These are phyloP conservation scores for Drosophila subpulchrella DNA, from an alignment of 1,140 invertebrate species.

Conservation along the genomic window DNA sequence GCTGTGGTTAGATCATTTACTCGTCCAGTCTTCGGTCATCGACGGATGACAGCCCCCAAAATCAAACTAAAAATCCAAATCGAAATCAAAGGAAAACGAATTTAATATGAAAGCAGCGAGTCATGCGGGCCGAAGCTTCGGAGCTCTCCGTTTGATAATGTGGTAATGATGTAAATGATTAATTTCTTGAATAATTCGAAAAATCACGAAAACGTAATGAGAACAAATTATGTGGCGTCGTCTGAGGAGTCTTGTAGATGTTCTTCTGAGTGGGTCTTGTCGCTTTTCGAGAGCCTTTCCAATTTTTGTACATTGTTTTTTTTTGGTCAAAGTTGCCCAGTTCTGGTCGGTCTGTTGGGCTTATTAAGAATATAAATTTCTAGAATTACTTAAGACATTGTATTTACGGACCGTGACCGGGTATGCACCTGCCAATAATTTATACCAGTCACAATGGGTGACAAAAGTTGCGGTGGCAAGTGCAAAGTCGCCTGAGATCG, in stretches of 20 bases:
- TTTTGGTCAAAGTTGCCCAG: too few relatives aligned
- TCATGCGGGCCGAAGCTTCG: conserved; percentile 54
- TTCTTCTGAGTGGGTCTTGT: too few relatives aligned
- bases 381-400: conserved; percentile 64
- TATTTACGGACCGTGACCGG: conserved; percentile 72
- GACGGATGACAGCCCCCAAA: conserved; percentile 40
- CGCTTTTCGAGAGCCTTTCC: background rate
- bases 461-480: conserved; percentile 55
- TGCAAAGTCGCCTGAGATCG: conserved; percentile 16
- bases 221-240: conserved; percentile 56
- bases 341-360: background rate
- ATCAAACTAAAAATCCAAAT: conserved; percentile 2
- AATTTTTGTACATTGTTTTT: background rate
- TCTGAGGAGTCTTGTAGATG: conserved; percentile 5
- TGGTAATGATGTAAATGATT: conserved; percentile 71
- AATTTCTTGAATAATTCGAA: conserved; percentile 65
- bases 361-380: conserved; percentile 39
- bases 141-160: conserved; percentile 42
- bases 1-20: conserved; percentile 37
- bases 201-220: conserved; percentile 60
- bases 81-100: conserved; percentile 36
- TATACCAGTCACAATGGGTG: conserved; percentile 44
- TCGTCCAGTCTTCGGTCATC: conserved; percentile 11
- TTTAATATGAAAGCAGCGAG: conserved; percentile 32
- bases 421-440: conserved; percentile 51